Conservation (phyloP, 2,888 invertebrate genomes). For the Leptarthrus brevirostris region DNA sequence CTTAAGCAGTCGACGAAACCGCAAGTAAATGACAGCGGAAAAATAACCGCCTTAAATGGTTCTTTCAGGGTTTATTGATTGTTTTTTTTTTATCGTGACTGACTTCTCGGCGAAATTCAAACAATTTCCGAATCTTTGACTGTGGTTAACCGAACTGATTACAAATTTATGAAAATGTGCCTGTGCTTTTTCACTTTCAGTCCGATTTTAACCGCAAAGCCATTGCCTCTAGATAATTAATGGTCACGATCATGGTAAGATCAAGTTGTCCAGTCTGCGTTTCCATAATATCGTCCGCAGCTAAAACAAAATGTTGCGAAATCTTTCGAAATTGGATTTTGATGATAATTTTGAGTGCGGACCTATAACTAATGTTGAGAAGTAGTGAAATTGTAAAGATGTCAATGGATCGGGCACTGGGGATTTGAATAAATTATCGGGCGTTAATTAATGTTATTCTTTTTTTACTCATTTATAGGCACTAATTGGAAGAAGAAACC, state of each 20-base stretch:
- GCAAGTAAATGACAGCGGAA: conserved; percentile 19
- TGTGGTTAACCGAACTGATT: not conserved
- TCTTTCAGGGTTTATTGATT: conserved; percentile 26
- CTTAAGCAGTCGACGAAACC: conserved; percentile 8
- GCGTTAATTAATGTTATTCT: no score
- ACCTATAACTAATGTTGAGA: no score
- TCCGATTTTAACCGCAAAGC: not conserved
- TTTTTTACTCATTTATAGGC: no score
- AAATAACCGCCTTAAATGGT: conserved; percentile 21
- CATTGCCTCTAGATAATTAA: not conserved
- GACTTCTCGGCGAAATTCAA: not conserved
- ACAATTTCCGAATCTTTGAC: not conserved
- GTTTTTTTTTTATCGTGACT: conserved; percentile 11
- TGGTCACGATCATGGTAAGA: conserved; percentile 18
- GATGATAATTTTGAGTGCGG: no score
- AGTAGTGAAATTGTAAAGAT: no score
- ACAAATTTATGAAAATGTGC: not conserved
- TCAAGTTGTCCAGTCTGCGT: not conserved
- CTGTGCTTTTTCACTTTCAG: not conserved
- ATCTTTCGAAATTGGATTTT: no score
- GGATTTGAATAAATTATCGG: no score
- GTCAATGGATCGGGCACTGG: no score
- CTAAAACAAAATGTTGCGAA: no score
- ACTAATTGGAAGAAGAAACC: no score
- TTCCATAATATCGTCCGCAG: not conserved